phyloP scores from a whole-genome alignment of 1,140 invertebrate genomes.

The Drosophila parvula region DNA sequence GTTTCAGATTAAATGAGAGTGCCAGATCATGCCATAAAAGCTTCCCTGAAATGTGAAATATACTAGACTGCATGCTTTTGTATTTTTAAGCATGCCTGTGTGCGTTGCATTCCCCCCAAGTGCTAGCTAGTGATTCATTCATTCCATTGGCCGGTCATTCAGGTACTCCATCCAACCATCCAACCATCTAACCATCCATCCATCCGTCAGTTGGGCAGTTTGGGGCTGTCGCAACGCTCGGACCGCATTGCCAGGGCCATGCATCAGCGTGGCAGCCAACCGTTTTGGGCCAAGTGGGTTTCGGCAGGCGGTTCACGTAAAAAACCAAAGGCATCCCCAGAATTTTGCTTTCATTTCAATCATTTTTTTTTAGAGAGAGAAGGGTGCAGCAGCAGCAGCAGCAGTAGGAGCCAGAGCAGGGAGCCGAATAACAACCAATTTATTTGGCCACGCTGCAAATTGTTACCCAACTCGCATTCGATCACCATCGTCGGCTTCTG shows the following conservation, averaged over 20 bases:
- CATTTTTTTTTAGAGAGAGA: constrained; percentile 34
- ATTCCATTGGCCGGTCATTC: constrained; percentile 56
- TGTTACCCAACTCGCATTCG: constrained; percentile 79
- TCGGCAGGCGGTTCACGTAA: constrained; percentile 50
- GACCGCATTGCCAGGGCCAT: constrained; percentile 77
- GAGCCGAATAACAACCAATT: constrained; percentile 77
- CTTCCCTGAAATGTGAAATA: constrained; percentile 1
- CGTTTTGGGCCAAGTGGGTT: constrained; percentile 68
- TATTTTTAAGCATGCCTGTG: constrained; percentile 10
- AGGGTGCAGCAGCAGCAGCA: neutral
- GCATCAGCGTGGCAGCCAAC: constrained; percentile 72
- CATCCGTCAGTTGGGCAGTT: constrained; percentile 53
- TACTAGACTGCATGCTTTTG: constrained; percentile 4
- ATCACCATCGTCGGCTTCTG: constrained; percentile 52
- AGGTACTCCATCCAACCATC: constrained; percentile 18
- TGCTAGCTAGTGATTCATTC: constrained; percentile 68
- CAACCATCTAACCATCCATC: constrained; percentile 18
- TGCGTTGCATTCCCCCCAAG: constrained; percentile 18
- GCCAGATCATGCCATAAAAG: constrained; percentile 16
- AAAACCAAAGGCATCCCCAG: constrained; percentile 71
- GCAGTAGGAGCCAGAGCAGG: neutral
- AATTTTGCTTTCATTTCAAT: constrained; percentile 72
- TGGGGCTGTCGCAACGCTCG: constrained; percentile 68
- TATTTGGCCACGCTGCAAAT: constrained; percentile 80
- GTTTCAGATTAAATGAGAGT: constrained; percentile 16